Conservation (phyloP, 92 coral and sea anemone genomes). For the Pocillopora grandis region DNA sequence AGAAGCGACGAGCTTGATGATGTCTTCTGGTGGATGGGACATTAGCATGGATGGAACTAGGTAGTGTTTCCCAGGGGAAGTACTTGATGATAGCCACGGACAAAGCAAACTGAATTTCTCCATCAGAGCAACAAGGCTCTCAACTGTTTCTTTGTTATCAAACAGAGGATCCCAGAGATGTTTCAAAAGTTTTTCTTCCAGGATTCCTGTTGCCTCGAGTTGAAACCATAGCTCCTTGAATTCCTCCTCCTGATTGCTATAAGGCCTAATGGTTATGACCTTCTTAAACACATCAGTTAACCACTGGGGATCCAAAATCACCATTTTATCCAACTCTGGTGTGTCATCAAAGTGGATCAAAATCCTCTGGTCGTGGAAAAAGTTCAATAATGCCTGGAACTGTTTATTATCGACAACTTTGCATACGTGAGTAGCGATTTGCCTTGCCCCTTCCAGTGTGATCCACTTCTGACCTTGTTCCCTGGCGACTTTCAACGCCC, state of each 20-base stretch:
- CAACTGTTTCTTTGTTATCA: conserved; percentile 20
- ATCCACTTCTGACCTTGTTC: conserved; percentile 37
- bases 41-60: conserved; percentile 56
- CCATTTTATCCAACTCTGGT: conserved; percentile 16
- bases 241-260: conserved; percentile 10
- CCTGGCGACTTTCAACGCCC: conserved; percentile 30
- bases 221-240: conserved; percentile 41
- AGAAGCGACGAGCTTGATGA: background rate
- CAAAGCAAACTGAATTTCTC: conserved; percentile 63
- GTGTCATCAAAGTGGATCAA: conserved; percentile 57
- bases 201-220: conserved; percentile 52
- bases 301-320: conserved; percentile 65
- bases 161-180: conserved; percentile 44
- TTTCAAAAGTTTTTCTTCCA: conserved; percentile 14
- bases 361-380: conserved; percentile 62
- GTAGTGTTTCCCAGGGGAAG: conserved; percentile 27
- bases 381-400: conserved; percentile 40
- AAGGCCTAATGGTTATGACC: conserved; percentile 57
- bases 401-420: conserved; percentile 24
- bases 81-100: conserved; percentile 36
- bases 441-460: conserved; percentile 25
- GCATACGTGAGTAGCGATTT: conserved; percentile 44
- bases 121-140: conserved; percentile 52
- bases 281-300: conserved; percentile 58
- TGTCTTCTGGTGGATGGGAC: conserved; percentile 44